A percentile compares a stretch with the other conserved stretches of the same genome.
Evolutionary conservation across 2,113 vertebrate genomes (phyloP).

Genomic region (Nycticebus coucang): DNA sequence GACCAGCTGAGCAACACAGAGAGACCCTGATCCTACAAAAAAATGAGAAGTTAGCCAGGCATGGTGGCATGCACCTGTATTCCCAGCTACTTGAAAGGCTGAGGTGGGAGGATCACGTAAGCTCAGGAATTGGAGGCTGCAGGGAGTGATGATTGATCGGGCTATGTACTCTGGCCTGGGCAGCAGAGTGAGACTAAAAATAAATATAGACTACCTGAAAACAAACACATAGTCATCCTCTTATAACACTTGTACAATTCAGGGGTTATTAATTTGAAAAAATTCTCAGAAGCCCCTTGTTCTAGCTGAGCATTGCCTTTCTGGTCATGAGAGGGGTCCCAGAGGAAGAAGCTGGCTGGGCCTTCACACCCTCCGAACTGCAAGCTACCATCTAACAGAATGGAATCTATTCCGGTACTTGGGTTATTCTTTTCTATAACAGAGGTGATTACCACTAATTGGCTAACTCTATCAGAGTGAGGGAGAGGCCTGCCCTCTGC

Average conservation of each 20-base stretch:
- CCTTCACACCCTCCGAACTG: not conserved
- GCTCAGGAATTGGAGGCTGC: too few relatives aligned
- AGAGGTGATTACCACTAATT: not conserved
- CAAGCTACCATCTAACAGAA: not conserved
- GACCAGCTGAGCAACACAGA: too few relatives aligned
- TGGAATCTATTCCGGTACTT: constrained; percentile 4
- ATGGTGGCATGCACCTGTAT: too few relatives aligned
- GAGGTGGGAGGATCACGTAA: too few relatives aligned
- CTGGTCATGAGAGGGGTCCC: not conserved
- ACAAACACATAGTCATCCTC: not conserved
- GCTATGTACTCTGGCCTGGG: too few relatives aligned
- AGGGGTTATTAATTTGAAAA: not conserved
- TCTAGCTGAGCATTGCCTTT: not conserved
- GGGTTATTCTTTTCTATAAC: not conserved
- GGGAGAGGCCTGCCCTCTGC: not conserved
- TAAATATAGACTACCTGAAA: not conserved
- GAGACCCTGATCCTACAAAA: too few relatives aligned
- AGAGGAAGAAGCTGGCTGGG: not conserved
- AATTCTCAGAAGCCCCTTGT: not conserved
- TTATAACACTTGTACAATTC: not conserved
- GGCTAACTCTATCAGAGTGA: not conserved
- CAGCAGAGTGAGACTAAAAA: too few relatives aligned
- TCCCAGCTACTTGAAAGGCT: too few relatives aligned
- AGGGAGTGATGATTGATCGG: too few relatives aligned
- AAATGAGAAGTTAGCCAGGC: too few relatives aligned